A percentile compares a stretch with the other conserved stretches of the same genome.
Evolutionary conservation across 2,888 invertebrate species (phyloP).

Genomic region (Antheraea yamamai): DNA sequence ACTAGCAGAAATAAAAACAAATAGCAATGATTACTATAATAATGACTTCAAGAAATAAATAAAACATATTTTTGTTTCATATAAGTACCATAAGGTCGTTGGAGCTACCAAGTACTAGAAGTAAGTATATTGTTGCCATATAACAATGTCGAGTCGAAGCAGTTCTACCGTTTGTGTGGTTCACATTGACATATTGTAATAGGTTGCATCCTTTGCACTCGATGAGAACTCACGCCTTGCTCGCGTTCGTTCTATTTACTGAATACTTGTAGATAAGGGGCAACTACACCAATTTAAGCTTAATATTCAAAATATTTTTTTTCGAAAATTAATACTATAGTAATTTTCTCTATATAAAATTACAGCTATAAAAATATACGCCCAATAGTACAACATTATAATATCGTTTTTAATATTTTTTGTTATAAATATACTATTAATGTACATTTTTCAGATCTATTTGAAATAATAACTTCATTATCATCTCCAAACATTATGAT

Average conservation of each 20-base stretch:
- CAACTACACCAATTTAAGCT: background rate
- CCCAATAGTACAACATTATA: no score
- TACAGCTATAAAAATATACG: no score
- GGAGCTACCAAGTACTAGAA: background rate
- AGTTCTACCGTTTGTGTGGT: background rate
- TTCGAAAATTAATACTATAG: background rate
- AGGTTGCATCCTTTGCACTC: slow-evolving; percentile 4
- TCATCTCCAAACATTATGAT: no score
- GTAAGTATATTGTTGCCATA: background rate
- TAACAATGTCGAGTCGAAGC: background rate
- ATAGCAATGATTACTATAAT: background rate
- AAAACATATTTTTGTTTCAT: background rate
- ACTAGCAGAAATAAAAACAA: background rate
- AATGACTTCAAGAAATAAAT: background rate
- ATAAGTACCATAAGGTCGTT: background rate
- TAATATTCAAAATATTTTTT: background rate
- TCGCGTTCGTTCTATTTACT: background rate
- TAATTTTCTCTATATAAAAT: no score
- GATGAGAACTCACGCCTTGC: background rate
- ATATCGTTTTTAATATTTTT: no score
- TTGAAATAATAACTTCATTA: no score
- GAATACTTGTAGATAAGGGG: background rate
- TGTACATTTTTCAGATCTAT: no score
- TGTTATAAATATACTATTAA: no score
- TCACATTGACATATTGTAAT: slow-evolving; percentile 6